Evolutionary conservation across 2,113 vertebrate genomes (phyloP), one percentile per base, ranked within the genome.

Genomic region (Oxyruncus cristatus): DNA sequence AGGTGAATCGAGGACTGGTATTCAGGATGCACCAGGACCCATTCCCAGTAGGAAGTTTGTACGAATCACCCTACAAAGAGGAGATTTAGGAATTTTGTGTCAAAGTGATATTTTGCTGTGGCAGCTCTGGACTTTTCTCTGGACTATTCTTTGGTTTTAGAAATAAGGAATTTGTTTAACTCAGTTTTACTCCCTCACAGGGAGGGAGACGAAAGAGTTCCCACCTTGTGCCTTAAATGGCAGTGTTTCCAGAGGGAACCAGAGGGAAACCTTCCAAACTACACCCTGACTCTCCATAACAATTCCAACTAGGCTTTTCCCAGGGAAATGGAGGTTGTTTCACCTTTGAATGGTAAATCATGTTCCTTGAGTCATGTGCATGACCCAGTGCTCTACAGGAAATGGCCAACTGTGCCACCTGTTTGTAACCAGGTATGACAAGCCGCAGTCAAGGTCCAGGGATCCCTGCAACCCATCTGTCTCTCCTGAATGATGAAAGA

Each of bases 151-250:
- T 73, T 66, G 35, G 6, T 13, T 92, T 74, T 66, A 46, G 11
- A 77, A 74, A 5, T 32, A 83, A 71, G 14, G 0, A 46, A 17
- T 77, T 53, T 71, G 2, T 46, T 30, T 27, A 16, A 62, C 4
- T 50, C 4, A 55, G 46, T 62, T 80, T 87, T 59, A 21, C 4
- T 56, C 4, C 13, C 4, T 44, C 39, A 11, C 11, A 46, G 32
- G 16, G 24, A 74, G 1, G 3, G 20, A 85, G 42, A 72, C 10
- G 3, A 70, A 66, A 32, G 2, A 0, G 0, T 2, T 44, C 63
- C 4, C 4, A n/a, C 6, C 20, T 53, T 32, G 4, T 49, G 6
- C 41, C 19, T 21, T 58, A 30, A 84, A 67, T 14, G 20, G 12
- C 37, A 58, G 7, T 17, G 6, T 53, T 14, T 73, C 26, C 4